Base-by-base conservation (phyloP, 2,888 invertebrate species). In the Keiferia lycopersicella region DNA sequence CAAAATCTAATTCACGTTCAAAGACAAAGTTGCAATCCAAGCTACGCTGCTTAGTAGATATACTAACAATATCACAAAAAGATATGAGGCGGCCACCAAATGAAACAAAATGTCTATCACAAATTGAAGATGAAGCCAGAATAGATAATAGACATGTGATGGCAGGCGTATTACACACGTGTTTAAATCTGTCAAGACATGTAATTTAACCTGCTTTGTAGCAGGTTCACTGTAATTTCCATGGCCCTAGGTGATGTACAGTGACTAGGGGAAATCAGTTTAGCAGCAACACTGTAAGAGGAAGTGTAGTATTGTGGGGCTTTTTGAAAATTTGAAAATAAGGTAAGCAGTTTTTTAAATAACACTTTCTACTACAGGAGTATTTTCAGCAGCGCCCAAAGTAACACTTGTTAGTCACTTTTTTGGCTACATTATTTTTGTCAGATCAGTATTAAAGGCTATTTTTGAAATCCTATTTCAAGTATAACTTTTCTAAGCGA, bases 201-300 rank as follows among this genome's bases (percentile, higher is more conserved):
- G 26, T 60, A 60, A 60, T 60, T 60, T 60, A n/a, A 60, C 45
- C 20, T 6, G 48, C 51, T 53, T 26, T 48, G 56, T 18, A 38
- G 14, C 62, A 62, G 71, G n/a, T 60, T 45, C n/a, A 45, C 60
- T 26, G 45, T 60, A 45, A 60, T 60, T 60, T 26, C 41, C 22
- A n/a, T 45, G 45, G 58, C 8, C 14, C 30, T 14, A 56, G 16
- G 56, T 56, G 56, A 11, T 10, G 22, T 6, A 18, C 50, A 34
- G 34, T 61, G 61, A 61, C 61, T 34, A 61, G 50, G 11, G 18
- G 34, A 34, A 30, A 61, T 61, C 61, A 61, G 61, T 61, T 22
- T 30, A 22, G 22, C n/a, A 45, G 41, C 22, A 45, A 60, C 60
- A 22, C 34, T 30, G 56, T n/a, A 16, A 56, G 11, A 56, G 16